Evolutionary conservation across 2,888 invertebrate species (phyloP), one percentile per base, ranked within the genome.

Genomic region (Thalpophila matura): DNA sequence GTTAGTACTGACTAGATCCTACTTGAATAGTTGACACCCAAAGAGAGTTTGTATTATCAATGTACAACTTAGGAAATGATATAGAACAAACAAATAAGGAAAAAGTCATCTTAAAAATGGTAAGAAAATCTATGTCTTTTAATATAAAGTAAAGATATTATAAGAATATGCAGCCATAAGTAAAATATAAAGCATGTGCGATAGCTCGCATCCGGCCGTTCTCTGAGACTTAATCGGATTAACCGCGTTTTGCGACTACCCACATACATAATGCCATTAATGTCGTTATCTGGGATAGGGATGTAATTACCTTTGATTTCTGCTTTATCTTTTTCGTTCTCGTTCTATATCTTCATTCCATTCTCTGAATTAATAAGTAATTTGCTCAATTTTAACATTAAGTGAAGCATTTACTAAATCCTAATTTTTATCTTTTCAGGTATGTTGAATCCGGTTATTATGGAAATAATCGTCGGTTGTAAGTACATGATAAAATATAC

Each of bases 341-440:
- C n/a, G n/a, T n/a, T 29, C 9, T 22, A 3, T 22, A 14, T 4
- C 1, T 37, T 37, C 3, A 6, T 43, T 38, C 3, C 26, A 26
- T 22, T 33, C 1, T 5, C 7, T 1, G 14, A 31, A 4, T 50
- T 22, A 3, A 7, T 35, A 33, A 40, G 9, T 35, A 33, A 40
- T 70, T 29, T 14, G 7, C n/a, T n/a, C n/a, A n/a, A n/a, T n/a
- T n/a, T n/a, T n/a, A n/a, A n/a, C n/a, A n/a, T n/a, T n/a, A n/a
- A n/a, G n/a, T n/a, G n/a, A n/a, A n/a, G n/a, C n/a, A n/a, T n/a
- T n/a, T 18, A 27, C 7, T 43, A 10, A 42, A 47, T 9, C 18
- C 1, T 9, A 12, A 0, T 40, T 46, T 59, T 6, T 57, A 1
- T 75, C 9, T 56, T 74, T 74, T 27, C 72, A 75, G 76, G 76